Evolutionary conservation across 2,797 vertebrate species (phyloP).

Genomic region (Mormyrops boulengeri): DNA sequence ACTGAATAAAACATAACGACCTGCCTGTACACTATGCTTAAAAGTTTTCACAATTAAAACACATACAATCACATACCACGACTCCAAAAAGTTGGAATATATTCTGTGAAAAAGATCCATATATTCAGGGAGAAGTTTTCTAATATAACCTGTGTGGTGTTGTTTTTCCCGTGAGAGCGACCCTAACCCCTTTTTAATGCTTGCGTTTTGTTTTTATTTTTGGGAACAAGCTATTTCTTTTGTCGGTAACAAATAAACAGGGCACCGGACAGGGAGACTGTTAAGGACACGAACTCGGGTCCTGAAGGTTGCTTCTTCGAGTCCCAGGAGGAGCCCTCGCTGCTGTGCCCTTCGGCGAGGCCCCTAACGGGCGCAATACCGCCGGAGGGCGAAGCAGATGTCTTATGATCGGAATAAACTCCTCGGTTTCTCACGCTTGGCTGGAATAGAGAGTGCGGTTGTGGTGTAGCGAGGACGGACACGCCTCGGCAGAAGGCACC

Average conservation of each 20-base stretch:
- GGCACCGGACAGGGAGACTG: not conserved
- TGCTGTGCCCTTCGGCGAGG: not conserved
- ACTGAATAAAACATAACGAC: not conserved
- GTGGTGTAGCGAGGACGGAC: not conserved
- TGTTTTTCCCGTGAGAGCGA: not conserved
- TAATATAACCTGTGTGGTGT: not conserved
- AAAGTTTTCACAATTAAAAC: not conserved
- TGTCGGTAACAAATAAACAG: not conserved
- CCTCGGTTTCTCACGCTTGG: not conserved
- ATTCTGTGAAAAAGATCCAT: not conserved
- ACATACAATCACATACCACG: not conserved
- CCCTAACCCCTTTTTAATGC: constrained; percentile 6
- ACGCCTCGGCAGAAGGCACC: not conserved
- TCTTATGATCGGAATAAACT: not conserved
- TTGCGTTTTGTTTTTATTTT: constrained; percentile 7
- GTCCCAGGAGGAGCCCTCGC: not conserved
- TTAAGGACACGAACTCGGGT: not conserved
- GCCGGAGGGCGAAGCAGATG: not conserved
- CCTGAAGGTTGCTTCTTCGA: not conserved
- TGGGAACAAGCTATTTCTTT: not conserved
- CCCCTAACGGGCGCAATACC: not conserved
- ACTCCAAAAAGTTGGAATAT: not conserved
- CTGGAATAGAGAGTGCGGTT: not conserved
- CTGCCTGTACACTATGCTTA: not conserved
- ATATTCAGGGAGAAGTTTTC: not conserved